These are phyloP conservation scores for Sebastes baramenuke DNA, from an alignment of 2,797 vertebrate genomes.

Conservation along the genomic window DNA sequence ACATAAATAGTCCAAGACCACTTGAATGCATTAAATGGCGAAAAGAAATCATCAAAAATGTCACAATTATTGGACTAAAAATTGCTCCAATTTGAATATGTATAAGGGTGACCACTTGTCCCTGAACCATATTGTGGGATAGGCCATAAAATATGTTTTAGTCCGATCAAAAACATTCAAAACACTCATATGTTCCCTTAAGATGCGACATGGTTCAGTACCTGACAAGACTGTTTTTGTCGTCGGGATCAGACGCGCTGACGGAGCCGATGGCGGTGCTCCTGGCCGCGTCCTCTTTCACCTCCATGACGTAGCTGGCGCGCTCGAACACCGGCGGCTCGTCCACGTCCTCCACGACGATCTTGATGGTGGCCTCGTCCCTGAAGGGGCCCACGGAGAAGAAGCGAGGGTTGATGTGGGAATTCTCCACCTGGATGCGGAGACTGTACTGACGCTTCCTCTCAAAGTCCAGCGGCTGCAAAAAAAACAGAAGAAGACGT, in stretches of 20 bases:
- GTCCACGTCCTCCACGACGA: slow-evolving; percentile 91
- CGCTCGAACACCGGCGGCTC: slow-evolving; percentile 91
- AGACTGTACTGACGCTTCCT: slow-evolving; percentile 88
- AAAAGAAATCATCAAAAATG: background rate
- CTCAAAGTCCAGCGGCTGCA: slow-evolving; percentile 91
- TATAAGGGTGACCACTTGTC: too few species aligned
- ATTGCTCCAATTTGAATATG: background rate
- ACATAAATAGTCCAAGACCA: background rate
- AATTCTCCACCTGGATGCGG: slow-evolving; percentile 91
- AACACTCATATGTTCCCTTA: background rate
- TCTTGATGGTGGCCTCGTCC: slow-evolving; percentile 89
- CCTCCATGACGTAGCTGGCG: slow-evolving; percentile 88
- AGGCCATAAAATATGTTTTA: background rate
- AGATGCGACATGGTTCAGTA: slow-evolving; percentile 53
- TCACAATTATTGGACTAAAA: background rate
- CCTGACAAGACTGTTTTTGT: slow-evolving; percentile 89
- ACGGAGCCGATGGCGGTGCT: slow-evolving; percentile 87
- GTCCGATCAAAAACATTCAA: background rate
- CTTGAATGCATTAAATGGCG: background rate
- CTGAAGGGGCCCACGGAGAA: slow-evolving; percentile 89
- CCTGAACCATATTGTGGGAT: background rate
- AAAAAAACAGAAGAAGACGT: background rate
- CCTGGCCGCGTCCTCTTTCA: slow-evolving; percentile 87
- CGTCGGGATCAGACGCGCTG: slow-evolving; percentile 90
- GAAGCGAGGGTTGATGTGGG: slow-evolving; percentile 86